Base-by-base conservation (phyloP, 2,888 invertebrate genomes). In the Apantesis nais region DNA sequence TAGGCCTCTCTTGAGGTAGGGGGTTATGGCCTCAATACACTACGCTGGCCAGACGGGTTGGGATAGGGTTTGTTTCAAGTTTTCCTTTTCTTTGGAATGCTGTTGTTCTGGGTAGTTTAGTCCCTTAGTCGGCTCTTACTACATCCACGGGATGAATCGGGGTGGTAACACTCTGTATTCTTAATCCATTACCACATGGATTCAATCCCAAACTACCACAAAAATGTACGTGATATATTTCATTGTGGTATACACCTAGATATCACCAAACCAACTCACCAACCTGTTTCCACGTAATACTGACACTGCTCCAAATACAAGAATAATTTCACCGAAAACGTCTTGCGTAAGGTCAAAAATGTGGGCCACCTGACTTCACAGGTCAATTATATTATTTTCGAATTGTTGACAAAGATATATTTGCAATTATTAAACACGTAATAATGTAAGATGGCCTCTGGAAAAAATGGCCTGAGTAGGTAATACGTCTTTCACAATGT, bases 291-390 rank as follows among this genome's bases (percentile, higher is more conserved):
- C 61, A 74, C 76, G 76, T 78, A 78, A 79, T 29, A 29, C 29
- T 29, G 58, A 0, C 67, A 25, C 62, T 68, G 78, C 77, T 80
- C 84, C 72, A 83, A 74, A 79, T 83, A 75, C 74, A 67, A 73
- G 74, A 75, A 73, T 74, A 72, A 77, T 82, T 81, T 80, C 76
- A 71, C 81, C 83, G 77, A 74, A 80, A 79, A 71, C 58, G 66
- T 72, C 61, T 83, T 81, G 76, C 78, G 74, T 76, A 83, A 83
- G 78, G 76, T 79, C 82, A 82, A 64, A 67, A 65, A 65, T 61
- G 64, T 76, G 72, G 74, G 74, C 72, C 79, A 69, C 76, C 66
- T 69, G 61, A 74, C 67, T 74, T 74, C 73, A 78, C 78, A 62
- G 74, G 73, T 83, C 72, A 75, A 74, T 78, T 72, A 74, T 66